Base-by-base conservation (phyloP, 2,113 vertebrate genomes). In the Butorides virescens region DNA sequence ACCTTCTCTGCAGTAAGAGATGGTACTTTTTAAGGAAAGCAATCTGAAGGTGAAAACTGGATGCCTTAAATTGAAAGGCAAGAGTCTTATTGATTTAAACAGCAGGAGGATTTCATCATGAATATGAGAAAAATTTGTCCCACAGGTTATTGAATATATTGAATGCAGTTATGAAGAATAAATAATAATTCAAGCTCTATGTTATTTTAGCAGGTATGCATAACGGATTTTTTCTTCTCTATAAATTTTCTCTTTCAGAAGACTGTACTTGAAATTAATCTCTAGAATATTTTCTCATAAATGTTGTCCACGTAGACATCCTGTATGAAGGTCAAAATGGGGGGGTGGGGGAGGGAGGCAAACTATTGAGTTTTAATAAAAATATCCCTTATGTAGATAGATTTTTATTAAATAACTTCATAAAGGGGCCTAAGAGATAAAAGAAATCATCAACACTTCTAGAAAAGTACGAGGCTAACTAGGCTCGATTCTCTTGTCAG, bases 71-170 rank as follows among this genome's bases (percentile, higher is more conserved):
- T 26, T 63, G 47, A 90, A 92, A 71, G 14, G 47, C 32, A 61
- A 52, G 84, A 72, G 30, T 74, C 14, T 22, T 77, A 46, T 61
- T 96, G 86, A 86, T 88, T 88, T 80, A 70, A 94, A 80, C 25
- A 84, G 72, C 36, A 74, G 39, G 44, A 74, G 36, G 10, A 85
- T 78, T 91, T 94, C 5, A 94, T 91, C 26, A 59, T 37, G 30
- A 94, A 93, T 78, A 27, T 72, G 46, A 92, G 83, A 94, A 76
- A 92, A 87, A 81, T 3, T 16, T 92, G 34, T 84, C 65, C n/a
- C 66, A 75, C 29, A 49, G 21, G 19, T 93, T 87, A 81, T 15
- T 92, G 39, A 84, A 89, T 52, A 89, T 44, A 80, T 78, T 87
- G 56, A 90, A 87, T 65, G 16, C 7, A 78, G 29, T 89, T 93